Evolutionary conservation across 2,888 invertebrate genomes (phyloP).

Genomic region (Serripes groenlandicus): DNA sequence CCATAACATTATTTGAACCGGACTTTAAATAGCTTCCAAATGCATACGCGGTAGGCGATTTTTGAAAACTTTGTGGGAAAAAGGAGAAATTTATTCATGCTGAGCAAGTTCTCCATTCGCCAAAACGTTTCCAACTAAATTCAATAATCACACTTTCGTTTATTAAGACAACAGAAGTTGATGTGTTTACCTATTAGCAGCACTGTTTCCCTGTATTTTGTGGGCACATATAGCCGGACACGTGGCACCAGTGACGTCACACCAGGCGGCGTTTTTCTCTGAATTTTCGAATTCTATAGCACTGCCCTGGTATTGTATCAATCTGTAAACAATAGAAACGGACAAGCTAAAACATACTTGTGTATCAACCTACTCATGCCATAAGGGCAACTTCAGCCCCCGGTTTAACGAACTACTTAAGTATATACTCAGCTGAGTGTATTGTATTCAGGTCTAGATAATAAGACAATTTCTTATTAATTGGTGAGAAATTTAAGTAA

Average conservation of each 20-base stretch:
- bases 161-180: neutral
- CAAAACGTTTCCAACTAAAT: neutral
- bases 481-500: too few relatives aligned
- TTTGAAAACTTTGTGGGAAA: neutral
- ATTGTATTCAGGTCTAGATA: too few relatives aligned
- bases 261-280: conserved; percentile 67
- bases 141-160: neutral
- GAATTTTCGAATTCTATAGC: conserved; percentile 72
- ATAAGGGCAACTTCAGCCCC: too few relatives aligned
- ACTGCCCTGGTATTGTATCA: conserved; percentile 75
- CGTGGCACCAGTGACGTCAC: conserved; percentile 30
- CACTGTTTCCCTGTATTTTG: conserved; percentile 62
- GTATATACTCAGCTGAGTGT: too few relatives aligned
- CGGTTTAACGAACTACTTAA: too few relatives aligned
- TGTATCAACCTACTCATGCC: too few relatives aligned
- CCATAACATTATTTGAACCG: too few relatives aligned
- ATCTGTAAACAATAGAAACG: conserved; percentile 54
- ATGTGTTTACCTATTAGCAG: conserved; percentile 56
- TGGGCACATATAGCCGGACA: conserved; percentile 64
- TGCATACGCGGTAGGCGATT: too few relatives aligned
- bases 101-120: neutral
- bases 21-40: too few relatives aligned
- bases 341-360: neutral
- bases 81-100: neutral
- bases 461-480: too few relatives aligned